A percentile compares a stretch with the other conserved stretches of the same genome.
Evolutionary conservation across 2,888 invertebrate genomes (phyloP).

Genomic region (Sycophila texana): DNA sequence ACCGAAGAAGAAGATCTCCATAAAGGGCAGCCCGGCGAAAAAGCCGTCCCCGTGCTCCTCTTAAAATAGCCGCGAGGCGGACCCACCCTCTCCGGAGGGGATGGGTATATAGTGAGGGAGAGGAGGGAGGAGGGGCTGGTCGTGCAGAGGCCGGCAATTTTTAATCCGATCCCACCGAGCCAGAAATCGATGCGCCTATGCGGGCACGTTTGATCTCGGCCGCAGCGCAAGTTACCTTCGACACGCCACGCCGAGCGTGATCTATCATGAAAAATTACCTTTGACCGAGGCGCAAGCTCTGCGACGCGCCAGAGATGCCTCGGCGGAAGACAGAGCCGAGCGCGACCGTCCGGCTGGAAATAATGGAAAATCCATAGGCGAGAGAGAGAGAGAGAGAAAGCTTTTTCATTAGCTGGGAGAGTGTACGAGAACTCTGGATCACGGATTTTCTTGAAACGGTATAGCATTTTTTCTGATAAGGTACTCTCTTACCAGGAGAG

Average conservation of each 20-base stretch:
- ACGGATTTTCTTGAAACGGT: too few relatives aligned
- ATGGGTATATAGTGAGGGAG: too few relatives aligned
- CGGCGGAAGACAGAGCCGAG: constrained; percentile 62
- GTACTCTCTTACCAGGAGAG: too few relatives aligned
- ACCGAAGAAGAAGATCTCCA: constrained; percentile 6
- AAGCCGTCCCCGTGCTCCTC: background rate
- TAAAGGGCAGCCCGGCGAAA: background rate
- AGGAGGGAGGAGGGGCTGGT: too few relatives aligned
- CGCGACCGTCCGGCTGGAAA: constrained; percentile 59
- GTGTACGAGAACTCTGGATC: too few relatives aligned
- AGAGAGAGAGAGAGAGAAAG: constrained; percentile 62
- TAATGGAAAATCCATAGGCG: constrained; percentile 71
- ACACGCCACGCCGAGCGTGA: constrained; percentile 67
- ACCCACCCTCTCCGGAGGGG: background rate
- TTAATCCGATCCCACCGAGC: constrained; percentile 46
- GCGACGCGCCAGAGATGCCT: constrained; percentile 59
- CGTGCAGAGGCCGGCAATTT: constrained; percentile 46
- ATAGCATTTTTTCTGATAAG: too few relatives aligned
- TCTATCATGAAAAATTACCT: constrained; percentile 76
- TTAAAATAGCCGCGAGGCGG: background rate
- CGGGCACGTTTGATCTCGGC: background rate
- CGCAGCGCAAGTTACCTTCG: constrained; percentile 67
- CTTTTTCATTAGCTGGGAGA: too few relatives aligned
- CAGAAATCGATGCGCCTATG: constrained; percentile 36
- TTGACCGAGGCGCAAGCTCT: constrained; percentile 64